Evolutionary conservation across 2,797 vertebrate genomes (phyloP), one percentile per base, ranked within the genome.

Genomic region (Botia kubotai): DNA sequence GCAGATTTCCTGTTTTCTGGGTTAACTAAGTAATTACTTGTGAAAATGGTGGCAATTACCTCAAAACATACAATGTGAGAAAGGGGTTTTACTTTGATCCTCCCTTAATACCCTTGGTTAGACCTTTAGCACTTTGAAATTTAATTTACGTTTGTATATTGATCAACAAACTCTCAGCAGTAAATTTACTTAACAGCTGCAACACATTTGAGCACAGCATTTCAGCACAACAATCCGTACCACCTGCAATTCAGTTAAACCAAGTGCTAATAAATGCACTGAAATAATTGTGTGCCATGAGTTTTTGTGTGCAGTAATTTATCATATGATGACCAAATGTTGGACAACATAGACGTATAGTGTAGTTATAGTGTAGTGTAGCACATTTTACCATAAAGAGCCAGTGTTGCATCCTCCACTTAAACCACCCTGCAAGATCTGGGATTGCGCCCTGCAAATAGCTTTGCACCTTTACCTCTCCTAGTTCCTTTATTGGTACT

Each of bases 1-100:
- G 62, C 66, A 74, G 43, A 53, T 36, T 58, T 52, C 48, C 75
- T 72, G 74, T 65, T 52, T 66, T 58, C 68, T 72, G 65, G 85
- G 68, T 53, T 77, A 52, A 85, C 72, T 1, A 81, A 73, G 82
- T 75, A 83, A 81, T 69, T 77, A 77, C 62, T 77, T 69, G 39
- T 77, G 82, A 74, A 81, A 74, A 39, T 73, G 65, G 52, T 63
- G 57, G 39, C 43, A 68, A 13, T 57, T 66, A 63, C 23, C 33
- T 70, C 33, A 17, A 39, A 70, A 74, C 70, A 63, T 70, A 67
- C 67, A 65, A 69, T 63, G 29, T 29, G 26, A 36, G 76, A 46
- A 57, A 77, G 29, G 23, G 58, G 12, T 75, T 82, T 75, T 16
- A n/a, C 10, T 33, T 53, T 69, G 58, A 26, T 12, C 50, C n/a